Percentiles rank a stretch among this genome's conserved stretches.
Conservation (phyloP, 1,140 invertebrate genomes). For the Drosophila sucinea region DNA sequence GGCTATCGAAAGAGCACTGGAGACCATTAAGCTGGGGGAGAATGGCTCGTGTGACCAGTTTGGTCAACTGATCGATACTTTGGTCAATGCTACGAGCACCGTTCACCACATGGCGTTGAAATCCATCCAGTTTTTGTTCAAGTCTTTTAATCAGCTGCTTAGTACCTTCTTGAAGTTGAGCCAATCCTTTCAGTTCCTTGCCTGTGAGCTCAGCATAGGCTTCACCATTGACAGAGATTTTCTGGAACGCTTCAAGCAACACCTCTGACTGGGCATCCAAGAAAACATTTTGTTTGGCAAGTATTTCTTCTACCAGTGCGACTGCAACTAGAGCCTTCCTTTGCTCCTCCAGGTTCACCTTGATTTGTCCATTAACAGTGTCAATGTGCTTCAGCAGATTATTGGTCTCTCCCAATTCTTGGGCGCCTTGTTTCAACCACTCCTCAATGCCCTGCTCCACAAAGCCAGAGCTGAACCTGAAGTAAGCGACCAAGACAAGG, state of each 20-base stretch:
- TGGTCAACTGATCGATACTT: slow-evolving; percentile 51
- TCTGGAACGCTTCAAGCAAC: slow-evolving; percentile 39
- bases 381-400: slow-evolving; percentile 31
- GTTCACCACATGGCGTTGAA: slow-evolving; percentile 47
- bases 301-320: slow-evolving; percentile 23
- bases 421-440: slow-evolving; percentile 32
- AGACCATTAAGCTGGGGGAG: slow-evolving; percentile 61
- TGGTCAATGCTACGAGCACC: slow-evolving; percentile 51
- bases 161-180: slow-evolving; percentile 41
- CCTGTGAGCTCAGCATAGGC: slow-evolving; percentile 25
- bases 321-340: slow-evolving; percentile 34
- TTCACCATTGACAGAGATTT: slow-evolving; percentile 34
- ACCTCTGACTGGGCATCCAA: slow-evolving; percentile 28
- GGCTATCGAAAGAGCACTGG: slow-evolving; percentile 56
- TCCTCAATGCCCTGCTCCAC: slow-evolving; percentile 23
- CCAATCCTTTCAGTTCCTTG: slow-evolving; percentile 35
- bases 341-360: slow-evolving; percentile 35
- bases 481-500: slow-evolving; percentile 28
- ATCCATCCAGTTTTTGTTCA: slow-evolving; percentile 53
- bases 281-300: slow-evolving; percentile 31
- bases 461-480: slow-evolving; percentile 1
- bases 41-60: slow-evolving; percentile 54
- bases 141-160: slow-evolving; percentile 35
- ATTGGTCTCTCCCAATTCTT: slow-evolving; percentile 44
- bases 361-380: slow-evolving; percentile 35